Conservation (phyloP, 92 coral and sea anemone genomes). For the Bergia puertoricense region DNA sequence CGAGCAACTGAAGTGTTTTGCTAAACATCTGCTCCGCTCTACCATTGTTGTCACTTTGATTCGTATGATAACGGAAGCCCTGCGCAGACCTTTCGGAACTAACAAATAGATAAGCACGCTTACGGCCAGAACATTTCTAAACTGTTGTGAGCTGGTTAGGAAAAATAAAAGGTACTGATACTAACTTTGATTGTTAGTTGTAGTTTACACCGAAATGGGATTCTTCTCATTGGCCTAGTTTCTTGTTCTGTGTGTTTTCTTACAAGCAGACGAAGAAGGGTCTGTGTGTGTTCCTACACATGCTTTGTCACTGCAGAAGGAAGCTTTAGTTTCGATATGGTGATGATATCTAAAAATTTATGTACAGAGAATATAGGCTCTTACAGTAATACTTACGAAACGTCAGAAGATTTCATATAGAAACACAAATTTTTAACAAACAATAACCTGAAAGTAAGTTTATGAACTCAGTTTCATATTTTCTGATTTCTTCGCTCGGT, state of each 20-base stretch:
- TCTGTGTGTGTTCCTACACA: not conserved
- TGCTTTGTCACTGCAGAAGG: not conserved
- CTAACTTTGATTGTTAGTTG: not conserved
- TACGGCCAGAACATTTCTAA: not conserved
- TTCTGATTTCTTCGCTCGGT: no score
- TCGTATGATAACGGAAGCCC: not conserved
- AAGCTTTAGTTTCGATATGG: not conserved
- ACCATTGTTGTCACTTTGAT: not conserved
- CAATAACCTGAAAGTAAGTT: no score
- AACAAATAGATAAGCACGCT: conserved; percentile 12
- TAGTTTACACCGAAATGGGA: not conserved
- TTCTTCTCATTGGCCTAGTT: not conserved
- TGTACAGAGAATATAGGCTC: not conserved
- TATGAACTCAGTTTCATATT: no score
- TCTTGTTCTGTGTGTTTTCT: not conserved
- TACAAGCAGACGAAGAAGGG: not conserved
- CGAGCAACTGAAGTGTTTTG: not conserved
- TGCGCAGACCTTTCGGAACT: not conserved
- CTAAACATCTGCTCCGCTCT: not conserved
- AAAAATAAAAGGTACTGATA: not conserved
- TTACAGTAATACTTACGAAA: no score
- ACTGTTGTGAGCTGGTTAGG: not conserved
- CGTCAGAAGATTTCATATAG: no score
- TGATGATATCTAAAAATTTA: not conserved
- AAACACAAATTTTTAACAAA: no score